phyloP scores from a whole-genome alignment of 2,797 vertebrate species.

The Syngnathus acus region DNA sequence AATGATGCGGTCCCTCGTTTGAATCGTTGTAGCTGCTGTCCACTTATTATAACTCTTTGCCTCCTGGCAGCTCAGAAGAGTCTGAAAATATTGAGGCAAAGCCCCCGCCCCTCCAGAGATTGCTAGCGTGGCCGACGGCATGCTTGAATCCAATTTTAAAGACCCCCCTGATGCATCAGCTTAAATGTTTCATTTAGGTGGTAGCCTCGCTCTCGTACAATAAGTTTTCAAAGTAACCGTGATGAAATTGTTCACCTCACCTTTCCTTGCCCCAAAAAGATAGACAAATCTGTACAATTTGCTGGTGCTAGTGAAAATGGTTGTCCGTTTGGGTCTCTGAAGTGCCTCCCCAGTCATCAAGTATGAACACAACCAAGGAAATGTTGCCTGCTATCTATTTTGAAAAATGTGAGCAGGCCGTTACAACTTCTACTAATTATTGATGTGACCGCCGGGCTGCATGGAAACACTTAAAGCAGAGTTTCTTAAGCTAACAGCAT shows the following conservation, averaged over 20 bases:
- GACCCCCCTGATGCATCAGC: conserved; percentile 22
- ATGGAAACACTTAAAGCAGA: background rate
- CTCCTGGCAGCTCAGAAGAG: conserved; percentile 50
- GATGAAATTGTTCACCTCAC: conserved; percentile 47
- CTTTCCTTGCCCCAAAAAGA: background rate
- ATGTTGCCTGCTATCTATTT: too few relatives aligned
- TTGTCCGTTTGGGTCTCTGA: background rate
- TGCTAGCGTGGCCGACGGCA: conserved; percentile 17
- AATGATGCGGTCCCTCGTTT: conserved; percentile 64
- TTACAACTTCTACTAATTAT: too few relatives aligned
- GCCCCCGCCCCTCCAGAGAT: conserved; percentile 19
- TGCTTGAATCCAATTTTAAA: conserved; percentile 29
- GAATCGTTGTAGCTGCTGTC: conserved; percentile 62
- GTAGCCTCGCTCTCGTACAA: conserved; percentile 8
- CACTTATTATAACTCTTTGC: conserved; percentile 68
- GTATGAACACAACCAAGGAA: too few relatives aligned
- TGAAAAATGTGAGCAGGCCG: too few relatives aligned
- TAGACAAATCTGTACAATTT: background rate
- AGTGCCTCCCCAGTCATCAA: background rate
- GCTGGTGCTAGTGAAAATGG: background rate
- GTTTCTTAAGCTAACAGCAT: too few relatives aligned
- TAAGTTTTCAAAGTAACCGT: background rate
- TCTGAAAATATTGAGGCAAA: conserved; percentile 28
- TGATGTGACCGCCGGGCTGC: too few relatives aligned
- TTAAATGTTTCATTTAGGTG: conserved; percentile 19